Evolutionary conservation across 2,797 vertebrate species (phyloP).

Genomic region (Lacerta bilineata): DNA sequence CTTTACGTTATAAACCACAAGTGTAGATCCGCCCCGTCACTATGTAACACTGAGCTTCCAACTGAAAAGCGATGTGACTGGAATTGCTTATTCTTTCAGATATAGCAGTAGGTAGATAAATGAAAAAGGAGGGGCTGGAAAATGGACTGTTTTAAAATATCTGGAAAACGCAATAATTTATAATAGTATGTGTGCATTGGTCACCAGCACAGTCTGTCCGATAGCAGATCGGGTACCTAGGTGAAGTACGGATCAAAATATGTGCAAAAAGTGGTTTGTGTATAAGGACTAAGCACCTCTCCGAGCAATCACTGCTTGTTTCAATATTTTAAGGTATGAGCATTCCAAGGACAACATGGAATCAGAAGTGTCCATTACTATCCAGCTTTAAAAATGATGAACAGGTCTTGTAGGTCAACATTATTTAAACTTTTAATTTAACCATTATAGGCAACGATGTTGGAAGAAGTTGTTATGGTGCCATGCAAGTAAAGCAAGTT

Average conservation of each 20-base stretch:
- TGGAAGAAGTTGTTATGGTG: conserved; percentile 96
- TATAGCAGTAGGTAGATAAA: background rate
- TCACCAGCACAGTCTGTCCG: background rate
- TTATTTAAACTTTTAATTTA: conserved; percentile 42
- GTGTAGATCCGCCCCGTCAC: no score
- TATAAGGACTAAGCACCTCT: background rate
- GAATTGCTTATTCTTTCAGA: background rate
- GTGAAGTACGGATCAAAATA: background rate
- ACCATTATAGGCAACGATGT: conserved; percentile 92
- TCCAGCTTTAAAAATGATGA: background rate
- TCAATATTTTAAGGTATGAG: background rate
- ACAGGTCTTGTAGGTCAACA: background rate
- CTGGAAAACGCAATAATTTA: background rate
- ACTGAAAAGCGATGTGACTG: background rate
- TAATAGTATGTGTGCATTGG: background rate
- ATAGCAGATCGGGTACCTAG: background rate
- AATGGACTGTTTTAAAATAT: background rate
- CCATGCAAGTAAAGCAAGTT: conserved; percentile 97
- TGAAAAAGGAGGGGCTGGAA: background rate
- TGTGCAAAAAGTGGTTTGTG: background rate
- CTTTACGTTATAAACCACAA: no score
- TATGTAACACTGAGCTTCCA: background rate
- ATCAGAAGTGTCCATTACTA: background rate
- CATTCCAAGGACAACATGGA: background rate
- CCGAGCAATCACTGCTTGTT: background rate